Percentiles rank a stretch among this genome's conserved stretches.
These are phyloP conservation scores for Dysdera silvatica DNA, from an alignment of 1,140 invertebrate genomes.

Conservation along the genomic window DNA sequence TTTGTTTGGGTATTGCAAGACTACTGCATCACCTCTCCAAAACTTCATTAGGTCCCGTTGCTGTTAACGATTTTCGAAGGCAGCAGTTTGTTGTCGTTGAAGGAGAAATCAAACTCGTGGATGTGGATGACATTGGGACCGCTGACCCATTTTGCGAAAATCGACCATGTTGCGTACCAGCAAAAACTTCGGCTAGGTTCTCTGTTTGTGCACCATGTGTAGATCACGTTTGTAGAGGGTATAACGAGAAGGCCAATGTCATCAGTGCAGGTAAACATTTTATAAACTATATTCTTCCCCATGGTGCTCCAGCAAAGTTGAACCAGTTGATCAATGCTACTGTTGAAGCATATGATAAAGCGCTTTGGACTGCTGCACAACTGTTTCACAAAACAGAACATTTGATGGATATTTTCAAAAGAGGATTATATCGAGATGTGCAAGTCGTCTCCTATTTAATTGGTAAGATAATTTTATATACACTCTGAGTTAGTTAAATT, in stretches of 20 bases:
- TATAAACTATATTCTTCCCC: constrained; percentile 43
- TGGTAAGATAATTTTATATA: not conserved
- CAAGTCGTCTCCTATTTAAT: constrained; percentile 1
- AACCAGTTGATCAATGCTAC: constrained; percentile 38
- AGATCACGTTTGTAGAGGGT: constrained; percentile 39
- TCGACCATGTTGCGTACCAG: constrained; percentile 14
- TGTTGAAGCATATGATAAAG: constrained; percentile 38
- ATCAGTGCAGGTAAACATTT: constrained; percentile 46
- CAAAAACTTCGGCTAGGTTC: not conserved
- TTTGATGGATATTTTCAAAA: constrained; percentile 38
- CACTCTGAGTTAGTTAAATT: not conserved
- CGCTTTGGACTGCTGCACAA: constrained; percentile 36
- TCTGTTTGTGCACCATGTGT: constrained; percentile 14
- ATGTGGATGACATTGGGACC: constrained; percentile 48
- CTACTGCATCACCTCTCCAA: constrained; percentile 44
- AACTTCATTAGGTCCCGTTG: constrained; percentile 45
- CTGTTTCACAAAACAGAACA: constrained; percentile 38
- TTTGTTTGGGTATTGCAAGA: constrained; percentile 43
- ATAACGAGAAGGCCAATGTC: constrained; percentile 48
- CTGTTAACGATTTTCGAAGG: constrained; percentile 48
- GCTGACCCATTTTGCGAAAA: constrained; percentile 41
- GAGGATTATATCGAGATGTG: constrained; percentile 41
- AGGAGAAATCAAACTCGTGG: constrained; percentile 46
- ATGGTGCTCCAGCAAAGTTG: constrained; percentile 42
- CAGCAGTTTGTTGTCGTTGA: constrained; percentile 49